Evolutionary conservation across 2,113 vertebrate genomes (phyloP).

Genomic region (Trogon melanurus): DNA sequence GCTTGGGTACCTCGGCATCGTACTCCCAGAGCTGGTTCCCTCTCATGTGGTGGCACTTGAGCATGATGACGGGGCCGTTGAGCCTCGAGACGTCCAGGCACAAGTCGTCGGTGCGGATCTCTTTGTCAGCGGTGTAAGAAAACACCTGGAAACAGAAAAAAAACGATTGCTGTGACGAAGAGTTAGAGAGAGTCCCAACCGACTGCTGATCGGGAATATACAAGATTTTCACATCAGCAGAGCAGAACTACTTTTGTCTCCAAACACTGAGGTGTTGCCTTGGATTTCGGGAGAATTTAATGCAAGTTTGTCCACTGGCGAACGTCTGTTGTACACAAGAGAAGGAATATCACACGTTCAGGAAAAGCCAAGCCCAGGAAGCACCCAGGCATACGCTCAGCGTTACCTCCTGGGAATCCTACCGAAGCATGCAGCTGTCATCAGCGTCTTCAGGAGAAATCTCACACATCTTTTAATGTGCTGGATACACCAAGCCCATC

Average conservation of each 20-base stretch:
- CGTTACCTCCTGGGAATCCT: not conserved
- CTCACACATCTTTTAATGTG: not conserved
- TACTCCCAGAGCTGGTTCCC: conserved; percentile 99
- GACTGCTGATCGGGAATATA: fast-evolving
- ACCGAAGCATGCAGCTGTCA: not conserved
- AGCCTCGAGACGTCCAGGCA: conserved; percentile 96
- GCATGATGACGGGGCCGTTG: conserved; percentile 93
- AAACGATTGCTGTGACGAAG: not conserved
- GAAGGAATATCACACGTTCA: not conserved
- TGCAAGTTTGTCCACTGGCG: fast-evolving
- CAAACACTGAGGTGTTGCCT: not conserved
- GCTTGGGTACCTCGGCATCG: conserved; percentile 89
- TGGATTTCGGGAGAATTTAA: not conserved
- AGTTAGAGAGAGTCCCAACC: not conserved
- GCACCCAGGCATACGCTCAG: not conserved
- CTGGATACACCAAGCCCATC: not conserved
- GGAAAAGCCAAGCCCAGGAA: not conserved
- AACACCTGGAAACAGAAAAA: conserved; percentile 86
- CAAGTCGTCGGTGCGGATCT: conserved; percentile 96
- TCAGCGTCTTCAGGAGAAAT: not conserved
- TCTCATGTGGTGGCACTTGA: conserved; percentile 98
- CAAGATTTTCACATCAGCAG: fast-evolving
- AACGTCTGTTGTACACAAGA: not conserved
- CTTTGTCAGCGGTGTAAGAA: conserved; percentile 96
- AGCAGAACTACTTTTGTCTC: not conserved